A percentile compares a stretch with the other conserved stretches of the same genome.
These are phyloP conservation scores for Neodontobutis hainanensis DNA, from an alignment of 2,113 vertebrate genomes.

Conservation along the genomic window DNA sequence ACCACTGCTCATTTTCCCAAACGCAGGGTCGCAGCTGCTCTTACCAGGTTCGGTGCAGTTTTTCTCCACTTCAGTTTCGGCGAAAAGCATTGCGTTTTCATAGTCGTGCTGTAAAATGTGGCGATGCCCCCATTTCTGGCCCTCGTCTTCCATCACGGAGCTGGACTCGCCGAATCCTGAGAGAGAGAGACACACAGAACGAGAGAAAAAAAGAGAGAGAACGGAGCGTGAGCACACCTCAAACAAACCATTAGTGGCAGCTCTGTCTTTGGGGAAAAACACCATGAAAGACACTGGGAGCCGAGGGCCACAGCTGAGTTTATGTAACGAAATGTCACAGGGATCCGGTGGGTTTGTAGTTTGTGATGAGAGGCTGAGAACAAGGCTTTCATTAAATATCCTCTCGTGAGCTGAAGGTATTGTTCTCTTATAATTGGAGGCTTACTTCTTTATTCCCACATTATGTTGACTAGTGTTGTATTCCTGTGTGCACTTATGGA, in stretches of 20 bases:
- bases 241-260: background rate
- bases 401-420: too few species aligned
- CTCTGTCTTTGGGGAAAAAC: background rate
- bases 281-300: background rate
- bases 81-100: constrained; percentile 73
- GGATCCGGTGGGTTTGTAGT: background rate
- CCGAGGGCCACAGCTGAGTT: background rate
- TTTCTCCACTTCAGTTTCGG: constrained; percentile 62
- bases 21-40: background rate
- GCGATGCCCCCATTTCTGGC: constrained; percentile 81
- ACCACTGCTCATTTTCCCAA: too few species aligned
- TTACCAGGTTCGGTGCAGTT: constrained; percentile 98
- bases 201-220: background rate
- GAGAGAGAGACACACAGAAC: background rate
- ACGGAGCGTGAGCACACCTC: background rate
- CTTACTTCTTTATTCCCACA: too few species aligned
- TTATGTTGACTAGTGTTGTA: too few species aligned
- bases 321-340: background rate
- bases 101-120: constrained; percentile 81
- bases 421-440: too few species aligned
- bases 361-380: background rate
- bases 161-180: constrained; percentile 78
- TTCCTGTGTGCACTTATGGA: too few species aligned
- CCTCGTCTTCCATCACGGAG: constrained; percentile 59
- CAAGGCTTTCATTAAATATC: background rate